Percentiles rank a stretch among this genome's conserved stretches.
phyloP scores from a whole-genome alignment of 2,113 vertebrate genomes.

The Hyperopisus bebe region DNA sequence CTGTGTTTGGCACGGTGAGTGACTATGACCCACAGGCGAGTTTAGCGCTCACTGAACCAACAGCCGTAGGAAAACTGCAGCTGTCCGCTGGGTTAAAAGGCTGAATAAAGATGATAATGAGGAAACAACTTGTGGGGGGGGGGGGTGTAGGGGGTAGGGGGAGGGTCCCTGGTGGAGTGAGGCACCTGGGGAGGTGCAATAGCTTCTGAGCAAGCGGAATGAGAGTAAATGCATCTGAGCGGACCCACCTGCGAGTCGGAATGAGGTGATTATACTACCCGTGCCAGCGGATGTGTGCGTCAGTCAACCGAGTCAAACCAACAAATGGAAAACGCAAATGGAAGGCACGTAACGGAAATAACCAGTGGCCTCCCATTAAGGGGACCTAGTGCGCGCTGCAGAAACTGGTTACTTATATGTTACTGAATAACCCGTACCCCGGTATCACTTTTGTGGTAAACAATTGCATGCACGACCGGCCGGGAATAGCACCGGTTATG shows the following conservation, averaged over 20 bases:
- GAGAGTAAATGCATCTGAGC: not conserved
- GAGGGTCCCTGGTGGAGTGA: not conserved
- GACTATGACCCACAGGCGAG: not conserved
- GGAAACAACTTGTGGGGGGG: not conserved
- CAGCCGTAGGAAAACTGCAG: not conserved
- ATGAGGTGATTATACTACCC: not conserved
- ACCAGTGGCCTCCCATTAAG: not conserved
- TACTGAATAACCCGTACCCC: constrained; percentile 6
- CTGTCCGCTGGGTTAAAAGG: not conserved
- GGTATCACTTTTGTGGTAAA: constrained; percentile 17
- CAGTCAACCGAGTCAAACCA: not conserved
- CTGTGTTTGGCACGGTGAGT: not conserved
- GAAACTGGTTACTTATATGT: not conserved
- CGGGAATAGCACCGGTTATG: constrained; percentile 24
- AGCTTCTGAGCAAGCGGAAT: not conserved
- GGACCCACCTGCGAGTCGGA: not conserved
- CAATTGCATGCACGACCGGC: not conserved
- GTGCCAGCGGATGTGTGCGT: not conserved
- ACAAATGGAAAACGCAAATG: not conserved
- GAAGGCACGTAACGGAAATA: not conserved
- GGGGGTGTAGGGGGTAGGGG: not conserved
- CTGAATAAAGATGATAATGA: not conserved
- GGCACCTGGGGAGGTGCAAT: not conserved
- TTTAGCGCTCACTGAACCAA: not conserved
- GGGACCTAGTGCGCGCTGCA: not conserved